Evolutionary conservation across 2,113 vertebrate species (phyloP).

Genomic region (Bufo bufo): DNA sequence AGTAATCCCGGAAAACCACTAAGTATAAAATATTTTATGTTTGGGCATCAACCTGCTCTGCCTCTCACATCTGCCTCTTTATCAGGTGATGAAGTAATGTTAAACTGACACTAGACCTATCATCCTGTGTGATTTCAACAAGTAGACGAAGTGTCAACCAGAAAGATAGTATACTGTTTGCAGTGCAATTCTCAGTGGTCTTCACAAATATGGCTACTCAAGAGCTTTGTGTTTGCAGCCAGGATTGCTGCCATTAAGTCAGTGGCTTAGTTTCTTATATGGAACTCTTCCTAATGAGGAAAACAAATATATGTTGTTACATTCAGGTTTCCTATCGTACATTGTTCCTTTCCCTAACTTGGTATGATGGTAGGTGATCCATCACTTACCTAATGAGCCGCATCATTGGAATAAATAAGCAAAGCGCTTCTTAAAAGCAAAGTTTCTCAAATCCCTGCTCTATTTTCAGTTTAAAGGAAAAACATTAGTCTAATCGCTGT

Average conservation of each 20-base stretch:
- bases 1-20: too few relatives aligned
- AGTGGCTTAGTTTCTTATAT: too few relatives aligned
- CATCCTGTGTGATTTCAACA: background rate
- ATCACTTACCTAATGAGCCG: background rate
- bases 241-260: too few relatives aligned
- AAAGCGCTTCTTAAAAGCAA: background rate
- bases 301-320: background rate
- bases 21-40: too few relatives aligned
- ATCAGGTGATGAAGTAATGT: background rate
- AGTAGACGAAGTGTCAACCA: too few relatives aligned
- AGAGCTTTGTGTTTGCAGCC: background rate
- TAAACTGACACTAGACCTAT: background rate
- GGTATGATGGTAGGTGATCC: background rate
- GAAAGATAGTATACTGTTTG: too few relatives aligned
- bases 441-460: background rate
- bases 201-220: background rate
- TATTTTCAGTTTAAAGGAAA: background rate
- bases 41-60: too few relatives aligned
- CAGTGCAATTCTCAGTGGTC: background rate
- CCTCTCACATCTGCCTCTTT: background rate
- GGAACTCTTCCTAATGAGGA: background rate
- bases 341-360: background rate
- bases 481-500: conserved; percentile 11
- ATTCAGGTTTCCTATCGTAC: background rate
- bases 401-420: background rate